A percentile compares a stretch with the other conserved stretches of the same genome.
Conservation (phyloP, 2,797 vertebrate genomes). For the Prionace glauca region DNA sequence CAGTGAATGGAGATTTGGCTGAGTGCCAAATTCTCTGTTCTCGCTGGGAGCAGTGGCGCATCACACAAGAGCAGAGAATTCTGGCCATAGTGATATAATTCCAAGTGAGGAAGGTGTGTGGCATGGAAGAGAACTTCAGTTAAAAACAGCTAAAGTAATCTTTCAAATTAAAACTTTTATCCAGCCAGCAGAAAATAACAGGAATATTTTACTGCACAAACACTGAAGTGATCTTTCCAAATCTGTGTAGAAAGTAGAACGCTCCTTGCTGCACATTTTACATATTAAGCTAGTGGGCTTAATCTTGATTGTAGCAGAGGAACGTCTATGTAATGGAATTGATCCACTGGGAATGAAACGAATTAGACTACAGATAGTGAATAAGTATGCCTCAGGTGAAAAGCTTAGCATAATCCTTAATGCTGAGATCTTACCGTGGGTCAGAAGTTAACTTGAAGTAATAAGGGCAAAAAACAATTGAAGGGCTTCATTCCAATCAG, state of each 20-base stretch:
- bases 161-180: background rate
- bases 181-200: background rate
- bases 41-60: too few relatives aligned
- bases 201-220: background rate
- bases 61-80: too few relatives aligned
- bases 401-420: background rate
- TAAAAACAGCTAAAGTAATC: background rate
- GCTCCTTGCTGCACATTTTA: background rate
- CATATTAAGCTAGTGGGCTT: background rate
- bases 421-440: background rate
- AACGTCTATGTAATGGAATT: background rate
- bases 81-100: too few relatives aligned
- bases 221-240: background rate
- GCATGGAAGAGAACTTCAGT: too few relatives aligned
- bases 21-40: too few relatives aligned
- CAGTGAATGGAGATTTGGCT: too few relatives aligned
- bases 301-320: conserved; percentile 4
- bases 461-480: background rate
- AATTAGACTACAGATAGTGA: background rate
- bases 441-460: background rate
- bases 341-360: background rate
- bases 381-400: background rate
- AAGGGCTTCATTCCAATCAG: background rate
- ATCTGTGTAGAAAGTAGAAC: background rate
- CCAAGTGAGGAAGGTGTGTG: too few relatives aligned